A percentile compares a stretch with the other conserved stretches of the same genome.
Evolutionary conservation across 1,140 invertebrate genomes (phyloP).

Genomic region (Eubasilissa regina): DNA sequence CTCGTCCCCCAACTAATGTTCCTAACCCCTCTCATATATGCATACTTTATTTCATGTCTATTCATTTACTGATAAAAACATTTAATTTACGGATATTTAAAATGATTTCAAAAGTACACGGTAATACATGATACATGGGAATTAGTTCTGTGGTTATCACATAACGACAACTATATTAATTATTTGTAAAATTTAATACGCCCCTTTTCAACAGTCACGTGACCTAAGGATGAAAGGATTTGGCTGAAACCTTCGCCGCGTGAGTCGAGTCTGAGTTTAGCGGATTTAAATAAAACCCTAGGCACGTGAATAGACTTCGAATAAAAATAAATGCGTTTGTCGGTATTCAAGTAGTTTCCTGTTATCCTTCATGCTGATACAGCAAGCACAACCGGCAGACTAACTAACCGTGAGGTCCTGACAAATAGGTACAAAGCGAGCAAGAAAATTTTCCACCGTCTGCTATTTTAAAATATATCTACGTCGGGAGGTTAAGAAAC

Average conservation of each 20-base stretch:
- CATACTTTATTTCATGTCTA: too few species aligned
- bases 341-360: slow-evolving; percentile 5
- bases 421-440: slow-evolving; percentile 24
- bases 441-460: slow-evolving; percentile 10
- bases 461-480: not conserved
- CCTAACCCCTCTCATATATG: too few species aligned
- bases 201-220: slow-evolving; percentile 2
- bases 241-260: slow-evolving; percentile 6
- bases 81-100: not conserved
- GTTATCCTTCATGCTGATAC: slow-evolving; percentile 18
- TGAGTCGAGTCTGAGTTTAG: slow-evolving; percentile 29
- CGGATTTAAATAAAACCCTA: slow-evolving; percentile 30
- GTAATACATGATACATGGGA: not conserved
- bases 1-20: too few species aligned
- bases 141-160: not conserved
- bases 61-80: too few species aligned
- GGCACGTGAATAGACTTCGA: slow-evolving; percentile 22
- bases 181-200: not conserved
- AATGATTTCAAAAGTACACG: not conserved
- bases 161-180: not conserved
- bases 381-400: slow-evolving; percentile 4
- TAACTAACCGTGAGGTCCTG: slow-evolving; percentile 29
- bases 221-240: slow-evolving; percentile 21
- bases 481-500: too few species aligned
- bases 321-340: slow-evolving; percentile 36